Base-by-base conservation (phyloP, 2,888 invertebrate genomes). In the Ligdia adustata region DNA sequence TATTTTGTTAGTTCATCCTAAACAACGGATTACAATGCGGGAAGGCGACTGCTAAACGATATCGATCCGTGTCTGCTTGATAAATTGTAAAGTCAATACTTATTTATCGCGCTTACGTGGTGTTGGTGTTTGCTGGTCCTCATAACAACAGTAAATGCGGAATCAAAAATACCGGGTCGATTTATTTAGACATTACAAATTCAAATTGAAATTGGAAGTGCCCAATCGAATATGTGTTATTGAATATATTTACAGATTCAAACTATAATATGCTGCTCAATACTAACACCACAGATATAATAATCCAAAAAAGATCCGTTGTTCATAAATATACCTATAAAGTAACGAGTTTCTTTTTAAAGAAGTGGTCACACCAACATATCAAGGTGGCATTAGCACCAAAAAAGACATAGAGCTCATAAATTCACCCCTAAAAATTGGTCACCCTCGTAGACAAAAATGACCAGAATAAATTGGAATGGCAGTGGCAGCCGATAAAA, bases 391-490 rank as follows among this genome's bases (percentile, higher is more conserved):
- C 66, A 72, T 77, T 75, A 79, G 69, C 66, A 69, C 68, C 66
- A 73, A 82, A 82, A 78, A 78, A 78, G 66, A 69, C 66, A 73
- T 75, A 79, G 77, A 74, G 69, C 64, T 63, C 61, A 83, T 88
- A 86, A 86, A 83, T 84, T 83, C 74, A 74, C 80, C 87, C 88
- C 83, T 76, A 75, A 82, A 82, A 81, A 81, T 77, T 82, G 86
- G 80, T 83, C 83, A 86, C 88, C 90, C 89, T 83, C 79, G 69
- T 79, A 86, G 78, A 82, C 80, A 87, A 88, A 87, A 90, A 87
- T 89, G 87, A 88, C 89, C 89, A 88, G 84, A 82, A 88, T 88
- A 90, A 89, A 90, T 89, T 89, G 87, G 85, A 80, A 88, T 86
- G 81, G 80, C 73, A 80, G 80, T 88, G 83, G 83, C 79, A 84